Evolutionary conservation across 2,113 vertebrate species (phyloP), one percentile per base, ranked within the genome.

Genomic region (Laticauda laticaudata): DNA sequence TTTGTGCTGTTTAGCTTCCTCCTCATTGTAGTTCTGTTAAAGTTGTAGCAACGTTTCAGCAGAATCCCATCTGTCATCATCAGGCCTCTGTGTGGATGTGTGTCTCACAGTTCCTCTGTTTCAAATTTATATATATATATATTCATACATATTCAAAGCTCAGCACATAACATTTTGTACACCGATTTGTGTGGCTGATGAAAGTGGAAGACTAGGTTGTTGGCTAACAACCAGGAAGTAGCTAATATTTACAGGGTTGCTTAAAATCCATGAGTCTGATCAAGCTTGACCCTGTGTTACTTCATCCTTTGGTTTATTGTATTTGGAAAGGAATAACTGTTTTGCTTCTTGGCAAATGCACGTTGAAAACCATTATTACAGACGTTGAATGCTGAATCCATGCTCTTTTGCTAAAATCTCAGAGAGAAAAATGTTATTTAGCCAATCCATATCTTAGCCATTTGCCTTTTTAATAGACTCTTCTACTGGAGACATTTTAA

Each of bases 401-500:
- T 90, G 88, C 91, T n/a, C 93, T 95, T 97, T 95, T 95, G 94
- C 96, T 94, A 95, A 95, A 91, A 93, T 96, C 96, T 97, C 95
- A 51, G 6, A 6, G 90, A 91, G 94, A 97, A 97, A 94, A 5
- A 96, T 95, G 95, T 96, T 97, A 95, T 97, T 97, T 96, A 75
- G 97, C 96, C 96, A 97, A 97, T 96, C 95, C 86, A 48, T 95
- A 94, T 88, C 95, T 93, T 92, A 94, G 95, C 95, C 90, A 93
- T 97, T 94, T 96, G 98, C 97, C 98, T 98, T 98, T 98, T 97
- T n/a, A 97, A 97, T 98, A 97, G 97, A 97, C 97, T 96, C 93
- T 97, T 97, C 97, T 98, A 97, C 97, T 96, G 97, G 98, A 98
- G 97, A 97, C 98, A 94, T 96, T 98, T 98, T 98, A 99, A 98